These are phyloP conservation scores for Coccyzus lansbergi DNA, from an alignment of 2,797 vertebrate genomes.

Conservation along the genomic window DNA sequence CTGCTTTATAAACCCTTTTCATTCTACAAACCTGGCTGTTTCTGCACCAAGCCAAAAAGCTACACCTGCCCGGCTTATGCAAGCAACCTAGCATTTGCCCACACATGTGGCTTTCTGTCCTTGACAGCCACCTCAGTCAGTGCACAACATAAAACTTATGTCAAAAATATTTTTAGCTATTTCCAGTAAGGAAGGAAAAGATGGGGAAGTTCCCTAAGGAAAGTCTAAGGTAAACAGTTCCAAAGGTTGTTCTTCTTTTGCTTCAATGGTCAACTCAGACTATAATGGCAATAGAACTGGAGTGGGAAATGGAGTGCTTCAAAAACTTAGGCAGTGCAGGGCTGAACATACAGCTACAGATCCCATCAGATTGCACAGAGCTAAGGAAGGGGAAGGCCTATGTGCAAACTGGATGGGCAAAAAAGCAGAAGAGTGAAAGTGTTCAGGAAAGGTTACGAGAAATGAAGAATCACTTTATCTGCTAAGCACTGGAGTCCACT, in stretches of 20 bases:
- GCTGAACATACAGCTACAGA: background rate
- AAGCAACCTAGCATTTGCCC: background rate
- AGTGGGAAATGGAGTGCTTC: background rate
- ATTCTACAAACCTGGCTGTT: accelerated
- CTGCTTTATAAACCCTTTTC: background rate
- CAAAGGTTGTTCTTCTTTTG: background rate
- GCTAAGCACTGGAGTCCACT: background rate
- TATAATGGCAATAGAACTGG: background rate
- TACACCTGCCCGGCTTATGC: background rate
- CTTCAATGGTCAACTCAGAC: background rate
- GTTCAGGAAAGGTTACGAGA: background rate
- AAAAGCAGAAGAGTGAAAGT: background rate
- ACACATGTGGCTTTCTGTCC: background rate
- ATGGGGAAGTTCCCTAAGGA: background rate
- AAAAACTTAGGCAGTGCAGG: background rate
- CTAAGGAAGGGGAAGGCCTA: background rate
- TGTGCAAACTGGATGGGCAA: background rate
- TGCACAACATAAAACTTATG: background rate
- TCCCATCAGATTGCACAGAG: accelerated
- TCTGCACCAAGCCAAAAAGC: background rate
- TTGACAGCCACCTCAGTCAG: background rate
- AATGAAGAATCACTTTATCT: background rate
- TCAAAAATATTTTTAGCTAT: background rate
- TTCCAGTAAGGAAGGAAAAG: background rate
- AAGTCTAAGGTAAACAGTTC: background rate